These are phyloP conservation scores for Turritopsis rubra DNA, from an alignment of 30 jellyfish, hydroid and myxozoan genomes.

Conservation along the genomic window DNA sequence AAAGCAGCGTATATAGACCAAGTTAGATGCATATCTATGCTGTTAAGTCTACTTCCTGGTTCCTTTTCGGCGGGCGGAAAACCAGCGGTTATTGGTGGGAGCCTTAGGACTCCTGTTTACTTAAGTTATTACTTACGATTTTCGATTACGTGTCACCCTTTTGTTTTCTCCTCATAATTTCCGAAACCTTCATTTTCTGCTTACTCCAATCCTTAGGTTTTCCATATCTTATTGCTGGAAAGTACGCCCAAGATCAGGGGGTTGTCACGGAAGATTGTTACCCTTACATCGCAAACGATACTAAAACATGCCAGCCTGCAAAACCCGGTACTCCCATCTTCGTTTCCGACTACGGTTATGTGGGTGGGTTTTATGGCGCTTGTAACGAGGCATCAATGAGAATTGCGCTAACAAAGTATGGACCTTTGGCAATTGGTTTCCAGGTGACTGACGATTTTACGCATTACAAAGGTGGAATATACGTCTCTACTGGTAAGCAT, in stretches of 20 bases:
- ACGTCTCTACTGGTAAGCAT: conserved; percentile 44
- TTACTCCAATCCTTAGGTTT: conserved; percentile 23
- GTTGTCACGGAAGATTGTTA: conserved; percentile 37
- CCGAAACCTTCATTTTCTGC: too few species aligned
- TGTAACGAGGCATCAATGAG: conserved; percentile 55
- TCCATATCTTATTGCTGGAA: conserved; percentile 57
- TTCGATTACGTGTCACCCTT: too few species aligned
- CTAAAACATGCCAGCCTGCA: conserved; percentile 36
- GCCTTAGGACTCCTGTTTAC: too few species aligned
- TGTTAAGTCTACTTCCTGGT: too few species aligned
- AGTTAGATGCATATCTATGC: too few species aligned
- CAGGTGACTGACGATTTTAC: conserved; percentile 27
- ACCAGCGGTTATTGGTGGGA: too few species aligned
- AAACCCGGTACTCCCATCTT: conserved; percentile 19
- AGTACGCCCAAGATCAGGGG: conserved; percentile 47
- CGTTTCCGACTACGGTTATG: conserved; percentile 40
- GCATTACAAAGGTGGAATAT: conserved; percentile 50
- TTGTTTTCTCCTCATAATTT: too few species aligned
- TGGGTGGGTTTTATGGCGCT: conserved; percentile 70
- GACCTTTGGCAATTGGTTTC: conserved; percentile 47
- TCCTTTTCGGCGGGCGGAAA: too few species aligned
- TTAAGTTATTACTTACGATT: too few species aligned
- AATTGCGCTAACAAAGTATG: conserved; percentile 40
- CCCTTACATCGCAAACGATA: conserved; percentile 41
- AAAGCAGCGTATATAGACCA: too few species aligned